Evolutionary conservation across 1,140 invertebrate species (phyloP), one percentile per base, ranked within the genome.

Genomic region (Anadara kagoshimensis): DNA sequence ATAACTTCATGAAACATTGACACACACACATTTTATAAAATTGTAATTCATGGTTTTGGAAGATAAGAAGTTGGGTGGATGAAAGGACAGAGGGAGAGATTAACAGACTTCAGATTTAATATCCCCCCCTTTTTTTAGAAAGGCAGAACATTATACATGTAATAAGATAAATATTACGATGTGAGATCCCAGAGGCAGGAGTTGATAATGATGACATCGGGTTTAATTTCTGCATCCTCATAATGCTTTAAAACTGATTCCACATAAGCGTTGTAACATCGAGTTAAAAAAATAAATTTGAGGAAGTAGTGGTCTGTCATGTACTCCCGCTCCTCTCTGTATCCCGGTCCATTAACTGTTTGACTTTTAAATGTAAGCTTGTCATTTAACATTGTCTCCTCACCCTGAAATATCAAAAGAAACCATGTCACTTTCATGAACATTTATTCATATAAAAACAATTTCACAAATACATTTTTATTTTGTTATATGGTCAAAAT

Each of bases 181-280:
- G 85, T 86, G 0, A 91, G 82, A 76, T 91, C 91, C 91, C 91
- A 91, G 0, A 91, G 69, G 66, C 90, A 91, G 36, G 90, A 91
- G 75, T 90, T 91, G 73, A 91, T 87, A 10, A 91, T 84, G 3
- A 91, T 74, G 5, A 91, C 76, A 85, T 91, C 90, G 44, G 90
- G 90, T 24, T 79, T 65, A 3, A 80, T 76, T 22, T 79, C 75
- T 8, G 82, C 63, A 16, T 62, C 43, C 1, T 59, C 41, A 4
- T 89, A 79, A 44, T 88, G 81, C 7, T 76, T 63, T 10, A 91
- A 69, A 5, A 90, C 82, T 11, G 76, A 79, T 62, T 88, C 81
- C 18, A 90, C 73, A 69, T 90, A 86, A 1, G 79, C 67, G 41
- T 86, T 80, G 76, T 87, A 90, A 57, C 89, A 87, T 66, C 86